These are phyloP conservation scores for Synergus laeviventris DNA, from an alignment of 2,888 invertebrate species.

Conservation along the genomic window DNA sequence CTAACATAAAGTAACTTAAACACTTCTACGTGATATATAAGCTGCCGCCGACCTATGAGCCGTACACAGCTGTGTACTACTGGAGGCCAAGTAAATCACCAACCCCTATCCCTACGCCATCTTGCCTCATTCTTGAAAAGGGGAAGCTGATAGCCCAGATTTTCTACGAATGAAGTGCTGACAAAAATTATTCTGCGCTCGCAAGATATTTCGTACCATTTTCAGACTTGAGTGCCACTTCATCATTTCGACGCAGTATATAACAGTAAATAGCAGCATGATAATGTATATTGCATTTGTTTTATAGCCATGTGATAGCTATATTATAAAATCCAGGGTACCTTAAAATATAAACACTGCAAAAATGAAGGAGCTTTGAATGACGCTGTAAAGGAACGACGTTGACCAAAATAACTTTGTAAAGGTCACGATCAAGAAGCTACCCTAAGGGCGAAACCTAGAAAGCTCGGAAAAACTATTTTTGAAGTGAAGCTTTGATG, in stretches of 20 bases:
- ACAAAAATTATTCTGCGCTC: not conserved
- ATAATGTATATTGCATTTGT: not conserved
- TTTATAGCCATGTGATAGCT: too few relatives aligned
- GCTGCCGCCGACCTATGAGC: constrained; percentile 28
- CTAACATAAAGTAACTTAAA: constrained; percentile 37
- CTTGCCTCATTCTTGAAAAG: constrained; percentile 10
- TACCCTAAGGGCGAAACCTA: too few relatives aligned
- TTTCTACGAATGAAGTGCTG: not conserved
- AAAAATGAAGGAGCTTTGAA: too few relatives aligned
- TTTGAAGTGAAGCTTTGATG: too few relatives aligned
- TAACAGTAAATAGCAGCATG: not conserved
- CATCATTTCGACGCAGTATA: not conserved
- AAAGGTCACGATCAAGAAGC: too few relatives aligned
- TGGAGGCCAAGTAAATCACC: constrained; percentile 34
- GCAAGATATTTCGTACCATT: not conserved
- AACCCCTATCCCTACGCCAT: constrained; percentile 17
- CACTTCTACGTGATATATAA: constrained; percentile 37
- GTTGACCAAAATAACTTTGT: too few relatives aligned
- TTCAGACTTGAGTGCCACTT: constrained; percentile 9
- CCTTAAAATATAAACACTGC: too few relatives aligned
- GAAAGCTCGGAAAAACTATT: too few relatives aligned
- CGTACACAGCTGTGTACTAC: constrained; percentile 31
- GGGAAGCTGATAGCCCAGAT: not conserved
- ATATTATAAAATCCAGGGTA: too few relatives aligned
- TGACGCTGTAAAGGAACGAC: too few relatives aligned